Base-by-base conservation (phyloP, 1,140 invertebrate species). In the Ostrea denselamellosa region DNA sequence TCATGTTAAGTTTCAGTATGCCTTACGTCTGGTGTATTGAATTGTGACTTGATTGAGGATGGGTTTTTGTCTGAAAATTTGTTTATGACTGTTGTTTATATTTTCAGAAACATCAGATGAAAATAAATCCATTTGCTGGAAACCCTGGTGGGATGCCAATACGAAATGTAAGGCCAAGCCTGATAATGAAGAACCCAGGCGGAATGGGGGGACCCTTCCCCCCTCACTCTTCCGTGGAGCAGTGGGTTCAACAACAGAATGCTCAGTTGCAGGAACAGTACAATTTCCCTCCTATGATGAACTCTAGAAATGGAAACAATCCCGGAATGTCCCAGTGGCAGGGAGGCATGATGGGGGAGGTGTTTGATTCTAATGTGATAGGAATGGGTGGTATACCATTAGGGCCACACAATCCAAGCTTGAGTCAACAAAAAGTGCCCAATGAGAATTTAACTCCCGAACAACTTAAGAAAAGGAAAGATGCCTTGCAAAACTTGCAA, bases 391-490 rank as follows among this genome's bases (percentile, higher is more conserved):
- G 34, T 44, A 44, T 44, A 44, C 34, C 34, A 44, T 28, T 85
- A 83, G 90, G 65, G 85, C 83, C 83, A 58, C 88, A 89, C 65
- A 92, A 93, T 89, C 83, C 86, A 82, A 93, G 93, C 88, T 88
- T 94, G 71, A 92, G 92, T 54, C 93, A 94, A 83, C 94, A 91
- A 83, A 94, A 94, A 91, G 94, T 95, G 92, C 98, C 98, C 88
- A 98, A 99, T 95, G 98, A 99, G 96, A 98, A 99, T 95, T 96
- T 99, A 90, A 99, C 98, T 85, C 98, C 98, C 44, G 98, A 99
- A 95, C 98, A 99, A 94, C 96, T 98, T 85, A 97, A 98, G 87
- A 98, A 98, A 92, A 96, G 98, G 86, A 98, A 98, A 95, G 97
- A 98, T 93, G 97, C 98, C 91, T 95, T 99, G 44, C 98, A 98